These are phyloP conservation scores for Phylloscopus trochilus DNA, from an alignment of 2,113 vertebrate species.

Conservation along the genomic window DNA sequence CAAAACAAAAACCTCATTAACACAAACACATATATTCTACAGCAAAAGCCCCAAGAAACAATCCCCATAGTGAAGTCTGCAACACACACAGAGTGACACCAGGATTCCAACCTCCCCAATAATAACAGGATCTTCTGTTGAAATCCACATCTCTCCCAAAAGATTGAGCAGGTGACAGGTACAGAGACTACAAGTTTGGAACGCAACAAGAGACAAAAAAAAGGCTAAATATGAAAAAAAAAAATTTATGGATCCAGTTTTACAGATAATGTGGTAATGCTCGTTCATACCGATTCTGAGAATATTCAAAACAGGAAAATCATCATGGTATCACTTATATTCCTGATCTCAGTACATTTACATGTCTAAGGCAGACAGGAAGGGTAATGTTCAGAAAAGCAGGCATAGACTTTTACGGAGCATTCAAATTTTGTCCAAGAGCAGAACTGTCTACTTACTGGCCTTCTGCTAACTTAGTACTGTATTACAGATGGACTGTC, in stretches of 20 bases:
- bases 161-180: background rate
- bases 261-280: background rate
- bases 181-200: background rate
- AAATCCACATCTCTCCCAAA: background rate
- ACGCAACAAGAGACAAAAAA: background rate
- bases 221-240: background rate
- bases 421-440: background rate
- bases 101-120: background rate
- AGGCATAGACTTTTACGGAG: background rate
- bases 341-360: background rate
- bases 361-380: background rate
- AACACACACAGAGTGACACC: background rate
- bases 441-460: background rate
- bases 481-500: background rate
- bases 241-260: constrained; percentile 5
- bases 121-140: background rate
- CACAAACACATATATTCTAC: background rate
- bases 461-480: background rate
- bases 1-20: background rate
- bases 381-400: background rate
- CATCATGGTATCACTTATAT: background rate
- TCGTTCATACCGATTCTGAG: background rate
- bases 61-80: background rate
- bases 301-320: background rate
- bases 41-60: background rate